phyloP scores from a whole-genome alignment of 2,797 vertebrate species.

The Paedocypris micromegethes region DNA sequence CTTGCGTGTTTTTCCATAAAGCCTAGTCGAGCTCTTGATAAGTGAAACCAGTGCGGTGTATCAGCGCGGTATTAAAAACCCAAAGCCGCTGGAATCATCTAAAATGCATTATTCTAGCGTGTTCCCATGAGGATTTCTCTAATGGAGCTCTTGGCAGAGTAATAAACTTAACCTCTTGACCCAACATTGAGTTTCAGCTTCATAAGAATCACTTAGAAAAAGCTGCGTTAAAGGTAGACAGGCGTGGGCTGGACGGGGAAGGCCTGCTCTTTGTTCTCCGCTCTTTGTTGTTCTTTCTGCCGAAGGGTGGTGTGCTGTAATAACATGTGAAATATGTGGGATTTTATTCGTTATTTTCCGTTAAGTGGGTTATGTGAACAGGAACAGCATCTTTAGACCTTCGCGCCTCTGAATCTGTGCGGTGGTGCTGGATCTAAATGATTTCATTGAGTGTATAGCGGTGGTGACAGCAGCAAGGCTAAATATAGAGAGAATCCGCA shows the following conservation, averaged over 20 bases:
- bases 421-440: constrained; percentile 64
- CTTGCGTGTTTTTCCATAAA: constrained; percentile 38
- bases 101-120: constrained; percentile 43
- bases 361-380: too few relatives aligned
- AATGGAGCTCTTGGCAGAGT: constrained; percentile 51
- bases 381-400: too few relatives aligned
- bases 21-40: constrained; percentile 34
- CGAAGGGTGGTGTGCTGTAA: constrained; percentile 23
- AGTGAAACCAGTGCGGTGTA: constrained; percentile 28
- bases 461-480: constrained; percentile 70
- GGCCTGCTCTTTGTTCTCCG: constrained; percentile 26
- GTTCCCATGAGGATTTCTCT: constrained; percentile 46
- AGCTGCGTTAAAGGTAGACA: constrained; percentile 19
- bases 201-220: constrained; percentile 38
- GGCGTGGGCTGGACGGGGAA: constrained; percentile 1
- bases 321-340: constrained; percentile 21
- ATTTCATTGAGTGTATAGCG: constrained; percentile 68
- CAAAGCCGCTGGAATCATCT: constrained; percentile 42
- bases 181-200: constrained; percentile 40
- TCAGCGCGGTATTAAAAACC: constrained; percentile 47
- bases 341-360: too few relatives aligned
- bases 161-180: constrained; percentile 52
- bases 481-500: constrained; percentile 69
- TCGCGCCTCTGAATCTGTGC: too few relatives aligned
- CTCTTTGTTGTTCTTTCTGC: constrained; percentile 15